Conservation (phyloP, 2,888 invertebrate species). For the Oconnorella tubifera region DNA sequence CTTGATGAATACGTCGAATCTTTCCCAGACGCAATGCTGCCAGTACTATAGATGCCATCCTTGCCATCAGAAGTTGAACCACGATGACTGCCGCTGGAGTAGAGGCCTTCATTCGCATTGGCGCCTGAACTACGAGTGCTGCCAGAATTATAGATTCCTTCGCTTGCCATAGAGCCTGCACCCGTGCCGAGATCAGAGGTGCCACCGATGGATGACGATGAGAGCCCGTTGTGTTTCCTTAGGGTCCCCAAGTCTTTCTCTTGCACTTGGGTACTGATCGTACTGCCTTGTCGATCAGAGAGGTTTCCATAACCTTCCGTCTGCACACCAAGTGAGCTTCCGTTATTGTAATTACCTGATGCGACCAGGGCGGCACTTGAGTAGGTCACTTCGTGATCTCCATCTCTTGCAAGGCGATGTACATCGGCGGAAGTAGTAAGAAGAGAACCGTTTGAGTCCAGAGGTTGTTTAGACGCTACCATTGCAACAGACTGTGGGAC, state of each 20-base stretch:
- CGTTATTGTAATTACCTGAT: too few species aligned
- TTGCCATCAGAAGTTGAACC: not conserved
- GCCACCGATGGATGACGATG: not conserved
- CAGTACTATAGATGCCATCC: too few species aligned
- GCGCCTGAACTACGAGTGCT: not conserved
- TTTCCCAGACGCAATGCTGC: not conserved
- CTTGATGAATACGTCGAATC: not conserved
- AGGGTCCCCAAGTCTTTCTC: not conserved
- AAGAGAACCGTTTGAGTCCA: not conserved
- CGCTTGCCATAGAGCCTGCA: not conserved
- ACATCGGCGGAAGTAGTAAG: not conserved
- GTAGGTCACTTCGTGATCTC: not conserved
- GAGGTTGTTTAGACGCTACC: not conserved
- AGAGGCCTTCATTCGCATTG: not conserved
- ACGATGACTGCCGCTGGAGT: not conserved
- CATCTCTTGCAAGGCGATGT: not conserved
- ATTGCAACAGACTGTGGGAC: not conserved
- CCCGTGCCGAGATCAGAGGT: not conserved
- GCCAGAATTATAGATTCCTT: not conserved
- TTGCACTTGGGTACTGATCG: not conserved
- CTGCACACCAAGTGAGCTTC: too few species aligned
- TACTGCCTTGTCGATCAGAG: not conserved
- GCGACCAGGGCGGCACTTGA: not conserved
- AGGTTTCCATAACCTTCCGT: not conserved
- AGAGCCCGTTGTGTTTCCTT: not conserved